Evolutionary conservation across 2,797 vertebrate genomes (phyloP), one percentile per base, ranked within the genome.

Genomic region (Spinibarbus caldwelli): DNA sequence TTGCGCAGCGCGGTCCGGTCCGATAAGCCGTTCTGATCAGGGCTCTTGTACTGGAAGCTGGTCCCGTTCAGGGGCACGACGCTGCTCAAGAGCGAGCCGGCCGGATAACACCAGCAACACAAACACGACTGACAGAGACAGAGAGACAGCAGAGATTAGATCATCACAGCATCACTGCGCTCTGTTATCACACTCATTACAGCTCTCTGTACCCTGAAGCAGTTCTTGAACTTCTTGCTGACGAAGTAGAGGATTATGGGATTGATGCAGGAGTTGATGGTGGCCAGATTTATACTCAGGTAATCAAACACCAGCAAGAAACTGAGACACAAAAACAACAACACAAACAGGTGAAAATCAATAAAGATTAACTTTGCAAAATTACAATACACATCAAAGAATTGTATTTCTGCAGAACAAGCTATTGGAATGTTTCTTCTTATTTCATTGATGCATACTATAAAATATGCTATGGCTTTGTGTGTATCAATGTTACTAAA

Each of bases 151-250:
- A 57, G 12, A 34, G 49, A 54, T 49, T 54, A 76, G 26, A 54
- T n/a, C 47, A 36, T 21, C 29, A 5, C 31, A 38, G n/a, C 12
- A n/a, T 34, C 17, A 57, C 31, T 14, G 6, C 11, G 29, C 73
- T 34, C 19, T 23, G 17, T 57, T 8, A n/a, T 38, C 23, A 75
- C 10, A 17, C 45, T 49, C 29, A 17, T 45, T 26, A 72, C 2
- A 52, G 62, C 62, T 17, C 14, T 31, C 62, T 19, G 26, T 96
- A 99, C 97, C 97, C 97, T 97, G 91, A 99, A 98, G 89, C 97
- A 98, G 88, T 96, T 97, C 93, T 98, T 99, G 93, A 98, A 99
- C 90, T 97, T 99, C 96, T 97, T 99, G 96, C 97, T 99, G 91
- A 98, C 97, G 52, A 97, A 96, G 93, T 94, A 98, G 78, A 99